These are phyloP conservation scores for Chaetodon trifasciatus DNA, from an alignment of 2,797 vertebrate species.

Conservation along the genomic window DNA sequence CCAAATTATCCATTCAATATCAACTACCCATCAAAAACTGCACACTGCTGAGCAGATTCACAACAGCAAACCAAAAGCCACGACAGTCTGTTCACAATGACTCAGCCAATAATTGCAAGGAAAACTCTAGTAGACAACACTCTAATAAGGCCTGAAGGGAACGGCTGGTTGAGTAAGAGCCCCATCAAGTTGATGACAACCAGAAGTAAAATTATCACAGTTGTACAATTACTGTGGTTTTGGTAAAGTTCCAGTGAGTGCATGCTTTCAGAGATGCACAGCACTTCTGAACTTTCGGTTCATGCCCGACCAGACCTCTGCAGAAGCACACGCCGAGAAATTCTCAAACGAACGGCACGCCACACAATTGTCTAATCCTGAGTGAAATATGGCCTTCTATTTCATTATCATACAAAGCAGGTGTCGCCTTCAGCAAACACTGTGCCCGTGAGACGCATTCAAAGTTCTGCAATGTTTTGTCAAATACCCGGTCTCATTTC, in stretches of 20 bases:
- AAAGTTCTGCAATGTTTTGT: conserved; percentile 46
- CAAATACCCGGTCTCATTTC: conserved; percentile 35
- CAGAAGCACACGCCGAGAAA: conserved; percentile 35
- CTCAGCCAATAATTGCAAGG: conserved; percentile 37
- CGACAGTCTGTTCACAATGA: conserved; percentile 32
- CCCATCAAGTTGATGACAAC: conserved; percentile 18
- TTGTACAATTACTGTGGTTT: conserved; percentile 14
- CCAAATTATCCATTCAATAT: conserved; percentile 50
- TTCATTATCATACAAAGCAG: conserved; percentile 70
- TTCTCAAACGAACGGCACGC: conserved; percentile 22
- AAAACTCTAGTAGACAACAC: conserved; percentile 27
- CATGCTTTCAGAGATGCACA: conserved; percentile 11
- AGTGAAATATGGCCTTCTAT: conserved; percentile 58
- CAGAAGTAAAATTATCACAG: conserved; percentile 5
- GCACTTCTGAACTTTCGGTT: conserved; percentile 10
- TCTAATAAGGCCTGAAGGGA: conserved; percentile 17
- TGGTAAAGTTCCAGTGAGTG: conserved; percentile 15
- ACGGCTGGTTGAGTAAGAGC: neutral
- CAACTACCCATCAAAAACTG: conserved; percentile 30
- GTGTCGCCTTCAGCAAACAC: conserved; percentile 50
- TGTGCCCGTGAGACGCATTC: conserved; percentile 37
- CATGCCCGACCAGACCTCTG: conserved; percentile 13
- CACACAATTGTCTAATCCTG: conserved; percentile 63
- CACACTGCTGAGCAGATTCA: conserved; percentile 27
- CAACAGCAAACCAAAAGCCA: conserved; percentile 35